Conservation (phyloP, 2,888 invertebrate species). For the Tanypteryx hageni region DNA sequence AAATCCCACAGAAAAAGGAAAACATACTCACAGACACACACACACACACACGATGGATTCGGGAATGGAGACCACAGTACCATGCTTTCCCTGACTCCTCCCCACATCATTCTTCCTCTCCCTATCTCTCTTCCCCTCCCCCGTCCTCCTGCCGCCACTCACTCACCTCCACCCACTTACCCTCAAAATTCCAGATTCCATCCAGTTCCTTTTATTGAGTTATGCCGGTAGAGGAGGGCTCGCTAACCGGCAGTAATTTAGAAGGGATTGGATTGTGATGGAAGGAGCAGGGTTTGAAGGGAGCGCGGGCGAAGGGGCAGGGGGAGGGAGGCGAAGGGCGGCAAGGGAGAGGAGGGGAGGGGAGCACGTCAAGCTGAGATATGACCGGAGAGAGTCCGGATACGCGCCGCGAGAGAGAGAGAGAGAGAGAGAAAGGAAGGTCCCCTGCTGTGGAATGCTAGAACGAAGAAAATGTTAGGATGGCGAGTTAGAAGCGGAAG, state of each 20-base stretch:
- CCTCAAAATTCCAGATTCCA: slow-evolving; percentile 34
- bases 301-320: too few relatives aligned
- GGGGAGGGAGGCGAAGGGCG: too few relatives aligned
- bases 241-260: slow-evolving; percentile 34
- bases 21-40: too few relatives aligned
- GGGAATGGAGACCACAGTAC: too few relatives aligned
- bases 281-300: neutral
- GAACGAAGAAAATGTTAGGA: neutral
- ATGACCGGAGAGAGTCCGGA: neutral
- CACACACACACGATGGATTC: too few relatives aligned
- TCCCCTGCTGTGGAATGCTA: neutral
- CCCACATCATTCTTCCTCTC: too few relatives aligned
- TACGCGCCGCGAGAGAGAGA: neutral
- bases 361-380: slow-evolving; percentile 20
- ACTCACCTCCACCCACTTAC: neutral
- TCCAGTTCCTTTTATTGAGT: slow-evolving; percentile 28
- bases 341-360: neutral
- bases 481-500: neutral
- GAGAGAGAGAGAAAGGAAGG: neutral
- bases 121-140: too few relatives aligned
- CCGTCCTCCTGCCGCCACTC: neutral
- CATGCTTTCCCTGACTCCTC: too few relatives aligned
- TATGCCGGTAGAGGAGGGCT: slow-evolving; percentile 9
- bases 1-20: too few relatives aligned
- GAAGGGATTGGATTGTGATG: slow-evolving; percentile 33